Percentiles rank a stretch among this genome's conserved stretches.
phyloP scores from a whole-genome alignment of 1,140 invertebrate genomes.

The Mactra quadrangularis region DNA sequence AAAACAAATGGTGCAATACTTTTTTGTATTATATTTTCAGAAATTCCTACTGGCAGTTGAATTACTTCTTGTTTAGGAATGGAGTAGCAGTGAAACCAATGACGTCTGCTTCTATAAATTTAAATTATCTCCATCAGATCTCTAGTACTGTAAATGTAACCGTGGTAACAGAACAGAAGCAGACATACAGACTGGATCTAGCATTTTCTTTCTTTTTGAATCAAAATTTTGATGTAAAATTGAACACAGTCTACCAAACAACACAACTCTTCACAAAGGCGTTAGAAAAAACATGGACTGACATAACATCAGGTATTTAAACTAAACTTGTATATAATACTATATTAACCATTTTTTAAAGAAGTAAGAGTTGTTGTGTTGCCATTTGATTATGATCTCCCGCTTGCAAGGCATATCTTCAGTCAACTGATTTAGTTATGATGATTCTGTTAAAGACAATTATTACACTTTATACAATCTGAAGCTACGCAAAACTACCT shows the following conservation, averaged over 20 bases:
- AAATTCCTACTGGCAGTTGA: slow-evolving; percentile 35
- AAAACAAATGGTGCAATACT: too few species aligned
- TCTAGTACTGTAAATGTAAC: slow-evolving; percentile 14
- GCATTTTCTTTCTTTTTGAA: slow-evolving; percentile 53
- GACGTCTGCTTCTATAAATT: slow-evolving; percentile 24
- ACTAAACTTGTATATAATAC: too few species aligned
- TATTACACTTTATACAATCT: too few species aligned
- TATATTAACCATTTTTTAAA: too few species aligned
- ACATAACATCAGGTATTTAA: slow-evolving; percentile 24
- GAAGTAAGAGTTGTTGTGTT: too few species aligned
- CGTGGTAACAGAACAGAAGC: slow-evolving; percentile 21
- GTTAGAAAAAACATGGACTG: slow-evolving; percentile 19
- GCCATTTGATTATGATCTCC: too few species aligned
- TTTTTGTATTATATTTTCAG: slow-evolving; percentile 30
- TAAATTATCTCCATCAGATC: not conserved
- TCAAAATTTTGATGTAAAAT: slow-evolving; percentile 20
- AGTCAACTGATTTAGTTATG: too few species aligned
- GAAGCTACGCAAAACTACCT: too few species aligned
- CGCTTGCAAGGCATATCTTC: too few species aligned
- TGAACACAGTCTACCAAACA: not conserved
- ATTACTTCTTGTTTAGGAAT: slow-evolving; percentile 49
- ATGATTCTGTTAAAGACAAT: too few species aligned
- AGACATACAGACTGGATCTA: slow-evolving; percentile 11
- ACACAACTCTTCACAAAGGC: slow-evolving; percentile 4
- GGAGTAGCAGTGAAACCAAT: slow-evolving; percentile 19